Percentiles rank a stretch among this genome's conserved stretches.
phyloP scores from a whole-genome alignment of 2,888 invertebrate species.

The Imbricaverruca yamaguchii region DNA sequence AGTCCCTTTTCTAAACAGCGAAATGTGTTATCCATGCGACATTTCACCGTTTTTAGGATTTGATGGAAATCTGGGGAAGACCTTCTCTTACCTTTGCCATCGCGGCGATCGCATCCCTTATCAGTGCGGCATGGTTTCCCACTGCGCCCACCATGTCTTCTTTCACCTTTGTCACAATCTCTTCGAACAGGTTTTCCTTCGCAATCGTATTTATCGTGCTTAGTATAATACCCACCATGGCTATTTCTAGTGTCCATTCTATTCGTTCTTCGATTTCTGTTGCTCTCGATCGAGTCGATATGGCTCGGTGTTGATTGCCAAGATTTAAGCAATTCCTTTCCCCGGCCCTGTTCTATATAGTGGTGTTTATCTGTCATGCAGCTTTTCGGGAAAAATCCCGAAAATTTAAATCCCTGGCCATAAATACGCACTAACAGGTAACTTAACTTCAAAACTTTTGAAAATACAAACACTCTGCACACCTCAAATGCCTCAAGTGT shows the following conservation, averaged over 20 bases:
- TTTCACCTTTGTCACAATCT: not conserved
- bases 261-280: not conserved
- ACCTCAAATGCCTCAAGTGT: no score
- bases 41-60: not conserved
- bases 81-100: not conserved
- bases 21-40: not conserved
- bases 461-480: no score
- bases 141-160: not conserved
- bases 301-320: not conserved
- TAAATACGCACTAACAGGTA: no score
- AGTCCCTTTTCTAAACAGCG: not conserved
- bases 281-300: not conserved
- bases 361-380: not conserved
- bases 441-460: no score
- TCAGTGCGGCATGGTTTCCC: not conserved
- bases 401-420: not conserved
- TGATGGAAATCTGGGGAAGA: not conserved
- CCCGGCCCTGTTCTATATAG: not conserved
- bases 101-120: not conserved
- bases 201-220: not conserved
- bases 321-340: not conserved
- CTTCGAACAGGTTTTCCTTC: not conserved
- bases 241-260: not conserved
- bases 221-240: not conserved
- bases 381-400: not conserved